Conservation (phyloP, 1,140 invertebrate genomes). For the Mylabris phalerata region DNA sequence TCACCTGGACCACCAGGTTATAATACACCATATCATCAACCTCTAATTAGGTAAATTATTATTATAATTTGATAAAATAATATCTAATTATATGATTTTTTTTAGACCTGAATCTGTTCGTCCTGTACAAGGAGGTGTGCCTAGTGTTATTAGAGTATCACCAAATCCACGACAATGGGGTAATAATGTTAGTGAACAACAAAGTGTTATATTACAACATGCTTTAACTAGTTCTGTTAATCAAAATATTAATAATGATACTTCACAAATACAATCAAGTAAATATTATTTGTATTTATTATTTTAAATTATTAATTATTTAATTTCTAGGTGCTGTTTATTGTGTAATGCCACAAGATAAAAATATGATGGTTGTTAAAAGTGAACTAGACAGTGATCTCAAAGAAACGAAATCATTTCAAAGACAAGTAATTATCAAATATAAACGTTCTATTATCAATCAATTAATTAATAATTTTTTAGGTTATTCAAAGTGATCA, state of each 20-base stretch:
- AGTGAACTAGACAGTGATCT: slow-evolving; percentile 30
- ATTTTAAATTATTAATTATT: not conserved
- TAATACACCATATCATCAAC: slow-evolving; percentile 27
- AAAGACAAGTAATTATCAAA: slow-evolving; percentile 23
- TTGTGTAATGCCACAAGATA: slow-evolving; percentile 35
- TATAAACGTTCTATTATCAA: not conserved
- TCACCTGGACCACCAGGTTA: slow-evolving; percentile 31
- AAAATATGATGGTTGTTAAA: slow-evolving; percentile 38
- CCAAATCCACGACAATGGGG: slow-evolving; percentile 46
- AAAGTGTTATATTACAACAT: slow-evolving; percentile 41
- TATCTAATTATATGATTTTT: slow-evolving; percentile 34
- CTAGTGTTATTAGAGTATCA: slow-evolving; percentile 76
- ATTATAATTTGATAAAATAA: not conserved
- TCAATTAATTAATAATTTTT: slow-evolving; percentile 1
- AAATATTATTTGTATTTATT: slow-evolving; percentile 1
- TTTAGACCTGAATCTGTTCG: slow-evolving; percentile 56
- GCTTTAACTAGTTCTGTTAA: slow-evolving; percentile 35
- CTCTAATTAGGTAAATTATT: slow-evolving; percentile 23
- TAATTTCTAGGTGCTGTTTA: slow-evolving; percentile 28
- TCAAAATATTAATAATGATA: slow-evolving; percentile 13
- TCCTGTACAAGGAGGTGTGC: slow-evolving; percentile 47
- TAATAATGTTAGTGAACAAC: slow-evolving; percentile 29
- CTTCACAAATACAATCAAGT: slow-evolving; percentile 15
- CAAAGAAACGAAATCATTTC: slow-evolving; percentile 30
- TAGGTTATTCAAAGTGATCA: slow-evolving; percentile 38